Percentiles rank a stretch among this genome's conserved stretches.
Evolutionary conservation across 1,140 invertebrate genomes (phyloP).

Genomic region (Drosophila lacertosa): DNA sequence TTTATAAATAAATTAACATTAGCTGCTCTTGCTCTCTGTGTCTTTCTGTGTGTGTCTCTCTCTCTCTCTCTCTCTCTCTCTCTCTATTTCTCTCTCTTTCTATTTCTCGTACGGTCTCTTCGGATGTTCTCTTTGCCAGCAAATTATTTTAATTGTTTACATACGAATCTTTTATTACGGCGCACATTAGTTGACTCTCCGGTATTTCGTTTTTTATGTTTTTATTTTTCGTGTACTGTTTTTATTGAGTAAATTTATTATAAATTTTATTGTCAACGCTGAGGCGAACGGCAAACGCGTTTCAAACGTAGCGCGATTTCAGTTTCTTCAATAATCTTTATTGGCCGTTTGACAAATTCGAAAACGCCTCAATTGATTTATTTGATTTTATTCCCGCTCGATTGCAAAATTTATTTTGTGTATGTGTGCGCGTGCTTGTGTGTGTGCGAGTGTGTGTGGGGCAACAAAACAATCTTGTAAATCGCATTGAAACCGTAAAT

Average conservation of each 20-base stretch:
- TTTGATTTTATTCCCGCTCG: conserved; percentile 62
- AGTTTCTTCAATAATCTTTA: conserved; percentile 72
- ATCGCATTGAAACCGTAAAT: conserved; percentile 38
- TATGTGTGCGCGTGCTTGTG: background rate
- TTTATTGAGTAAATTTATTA: conserved; percentile 61
- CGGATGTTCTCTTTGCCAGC: conserved; percentile 40
- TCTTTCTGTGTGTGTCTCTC: too few species aligned
- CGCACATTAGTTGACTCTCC: conserved; percentile 63
- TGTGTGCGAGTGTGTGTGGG: conserved; percentile 21
- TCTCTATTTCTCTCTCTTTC: conserved; percentile 5
- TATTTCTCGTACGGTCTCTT: background rate
- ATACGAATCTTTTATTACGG: conserved; percentile 57
- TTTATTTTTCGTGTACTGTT: conserved; percentile 10
- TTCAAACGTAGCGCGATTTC: conserved; percentile 55
- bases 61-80: conserved; percentile 20
- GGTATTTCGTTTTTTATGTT: conserved; percentile 25
- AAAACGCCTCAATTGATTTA: conserved; percentile 81
- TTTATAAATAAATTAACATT: conserved; percentile 60
- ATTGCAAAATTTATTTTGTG: conserved; percentile 50
- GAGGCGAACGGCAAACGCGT: conserved; percentile 1
- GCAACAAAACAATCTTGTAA: conserved; percentile 65
- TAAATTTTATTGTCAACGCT: conserved; percentile 68
- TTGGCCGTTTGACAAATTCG: conserved; percentile 80
- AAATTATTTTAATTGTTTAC: conserved; percentile 80
- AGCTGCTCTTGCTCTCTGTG: too few species aligned